A percentile compares a stretch with the other conserved stretches of the same genome.
These are phyloP conservation scores for Torymus texanus DNA, from an alignment of 2,888 invertebrate species.

Conservation along the genomic window DNA sequence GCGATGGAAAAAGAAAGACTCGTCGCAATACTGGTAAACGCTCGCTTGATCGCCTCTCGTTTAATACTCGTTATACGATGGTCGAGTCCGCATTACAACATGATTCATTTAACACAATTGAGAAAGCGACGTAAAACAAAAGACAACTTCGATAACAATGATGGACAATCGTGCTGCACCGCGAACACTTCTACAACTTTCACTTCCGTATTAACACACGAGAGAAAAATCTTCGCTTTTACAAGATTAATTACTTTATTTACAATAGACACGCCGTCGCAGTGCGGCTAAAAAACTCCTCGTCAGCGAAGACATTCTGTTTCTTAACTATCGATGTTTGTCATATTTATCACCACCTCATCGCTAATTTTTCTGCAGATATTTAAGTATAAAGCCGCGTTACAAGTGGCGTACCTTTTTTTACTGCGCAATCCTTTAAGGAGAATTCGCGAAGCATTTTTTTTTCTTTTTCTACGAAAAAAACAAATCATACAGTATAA, in stretches of 20 bases:
- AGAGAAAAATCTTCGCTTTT: slow-evolving; percentile 38
- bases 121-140: slow-evolving; percentile 31
- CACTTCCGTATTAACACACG: slow-evolving; percentile 27
- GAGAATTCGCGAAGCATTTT: slow-evolving; percentile 41
- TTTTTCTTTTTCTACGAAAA: background rate
- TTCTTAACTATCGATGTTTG: slow-evolving; percentile 27
- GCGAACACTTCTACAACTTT: slow-evolving; percentile 39
- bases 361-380: slow-evolving; percentile 20
- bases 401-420: slow-evolving; percentile 49
- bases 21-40: slow-evolving; percentile 47
- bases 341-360: slow-evolving; percentile 3
- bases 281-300: slow-evolving; percentile 10
- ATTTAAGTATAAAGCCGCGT: slow-evolving; percentile 67
- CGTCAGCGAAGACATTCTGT: slow-evolving; percentile 8
- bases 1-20: slow-evolving; percentile 26
- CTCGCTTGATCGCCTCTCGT: slow-evolving; percentile 6
- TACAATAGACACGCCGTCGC: slow-evolving; percentile 34
- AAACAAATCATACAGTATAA: background rate
- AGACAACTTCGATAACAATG: slow-evolving; percentile 33
- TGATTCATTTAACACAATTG: slow-evolving; percentile 26
- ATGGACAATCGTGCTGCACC: slow-evolving; percentile 25
- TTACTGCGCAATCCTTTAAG: slow-evolving; percentile 56
- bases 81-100: slow-evolving; percentile 7
- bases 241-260: slow-evolving; percentile 44
- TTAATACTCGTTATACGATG: slow-evolving; percentile 42